A percentile compares a stretch with the other conserved stretches of the same genome.
phyloP scores from a whole-genome alignment of 2,113 vertebrate species.

The Prolemur simus region DNA sequence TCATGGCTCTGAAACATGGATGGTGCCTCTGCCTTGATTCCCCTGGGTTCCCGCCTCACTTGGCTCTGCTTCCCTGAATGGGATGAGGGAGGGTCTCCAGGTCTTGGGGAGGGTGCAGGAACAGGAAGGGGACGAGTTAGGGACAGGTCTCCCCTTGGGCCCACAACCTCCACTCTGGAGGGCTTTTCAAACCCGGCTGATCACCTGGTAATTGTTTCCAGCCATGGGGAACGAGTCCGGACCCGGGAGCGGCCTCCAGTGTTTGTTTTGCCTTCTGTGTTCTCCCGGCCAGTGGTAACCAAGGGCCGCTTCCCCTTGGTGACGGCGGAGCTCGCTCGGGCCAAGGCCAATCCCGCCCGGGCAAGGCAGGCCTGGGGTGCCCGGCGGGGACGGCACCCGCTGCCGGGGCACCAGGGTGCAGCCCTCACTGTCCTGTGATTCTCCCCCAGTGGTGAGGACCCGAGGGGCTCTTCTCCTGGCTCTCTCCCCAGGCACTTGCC shows the following conservation, averaged over 20 bases:
- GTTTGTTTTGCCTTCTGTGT: slow-evolving; percentile 77
- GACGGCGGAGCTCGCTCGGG: slow-evolving; percentile 41
- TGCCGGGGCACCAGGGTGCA: not conserved
- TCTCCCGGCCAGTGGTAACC: slow-evolving; percentile 64
- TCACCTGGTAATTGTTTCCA: slow-evolving; percentile 70
- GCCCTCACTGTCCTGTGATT: not conserved
- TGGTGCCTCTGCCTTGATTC: accelerated
- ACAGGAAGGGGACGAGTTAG: not conserved
- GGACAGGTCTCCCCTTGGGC: not conserved
- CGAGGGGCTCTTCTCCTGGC: not conserved
- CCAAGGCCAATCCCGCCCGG: slow-evolving; percentile 42
- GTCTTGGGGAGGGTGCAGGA: not conserved
- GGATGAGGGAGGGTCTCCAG: not conserved
- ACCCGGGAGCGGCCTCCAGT: not conserved
- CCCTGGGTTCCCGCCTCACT: not conserved
- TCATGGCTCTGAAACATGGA: not conserved
- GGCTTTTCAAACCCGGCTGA: not conserved
- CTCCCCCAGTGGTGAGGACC: not conserved
- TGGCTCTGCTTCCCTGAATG: not conserved
- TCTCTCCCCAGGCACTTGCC: slow-evolving; percentile 18
- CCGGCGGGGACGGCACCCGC: not conserved
- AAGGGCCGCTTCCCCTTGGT: slow-evolving; percentile 77
- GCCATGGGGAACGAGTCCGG: slow-evolving; percentile 48
- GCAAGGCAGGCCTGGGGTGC: slow-evolving; percentile 23
- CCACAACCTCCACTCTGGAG: slow-evolving; percentile 9